Evolutionary conservation across 2,113 vertebrate species (phyloP), one percentile per base, ranked within the genome.

Genomic region (Macrotis lagotis): DNA sequence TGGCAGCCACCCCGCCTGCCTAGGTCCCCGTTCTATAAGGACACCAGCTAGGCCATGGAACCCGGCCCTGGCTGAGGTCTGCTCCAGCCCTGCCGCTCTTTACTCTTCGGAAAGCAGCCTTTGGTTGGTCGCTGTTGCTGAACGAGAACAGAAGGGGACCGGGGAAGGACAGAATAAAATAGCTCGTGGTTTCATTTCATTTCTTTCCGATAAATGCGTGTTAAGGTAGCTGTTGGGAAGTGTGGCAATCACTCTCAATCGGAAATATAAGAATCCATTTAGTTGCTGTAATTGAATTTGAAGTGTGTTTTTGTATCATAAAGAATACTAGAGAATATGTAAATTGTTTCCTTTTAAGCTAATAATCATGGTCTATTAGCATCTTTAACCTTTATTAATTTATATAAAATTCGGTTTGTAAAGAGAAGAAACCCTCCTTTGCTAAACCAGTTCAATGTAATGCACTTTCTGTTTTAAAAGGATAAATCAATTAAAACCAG

Each of bases 391-490:
- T 98, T 98, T 98, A 98, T 99, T 99, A 99, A 99, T 99, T 99
- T 99, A 99, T 99, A 99, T 98, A 98, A 98, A 98, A 98, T 99
- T 98, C 97, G 97, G 98, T 99, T 99, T 99, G 98, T 98, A 98
- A 98, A 98, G 98, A 99, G 98, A 99, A 98, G 98, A 97, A 97
- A 98, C 98, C 88, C 98, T 94, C 99, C 98, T 98, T 98, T 98
- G 98, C 98, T 98, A 99, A 98, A 98, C 98, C 98, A 98, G 97
- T 98, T 97, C 97, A 98, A 98, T 99, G 99, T 99, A 99, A 99
- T 99, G 99, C 99, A 99, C 99, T 99, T 99, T 99, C 99, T 99
- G 99, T 99, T 99, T 99, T 99, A 91, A 74, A 97, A 97, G 93
- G 97, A 98, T 98, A 99, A 98, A 98, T 96, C 98, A 97, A 98